phyloP scores from a whole-genome alignment of 2,113 vertebrate species.

The Numenius arquata region DNA sequence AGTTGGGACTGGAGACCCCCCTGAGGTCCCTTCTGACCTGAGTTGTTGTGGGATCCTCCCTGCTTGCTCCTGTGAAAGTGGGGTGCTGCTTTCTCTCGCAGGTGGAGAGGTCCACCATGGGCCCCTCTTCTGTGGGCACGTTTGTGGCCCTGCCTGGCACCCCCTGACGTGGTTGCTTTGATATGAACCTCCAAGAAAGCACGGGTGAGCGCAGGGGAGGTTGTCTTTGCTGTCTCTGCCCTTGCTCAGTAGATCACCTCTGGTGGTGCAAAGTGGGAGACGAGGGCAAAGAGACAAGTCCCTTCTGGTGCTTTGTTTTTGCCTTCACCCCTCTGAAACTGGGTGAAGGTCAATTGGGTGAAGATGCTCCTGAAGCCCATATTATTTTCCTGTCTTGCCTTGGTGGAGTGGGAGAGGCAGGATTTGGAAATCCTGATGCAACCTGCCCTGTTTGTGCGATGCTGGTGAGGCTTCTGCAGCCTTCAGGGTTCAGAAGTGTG shows the following conservation, averaged over 20 bases:
- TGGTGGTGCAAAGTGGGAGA: background rate
- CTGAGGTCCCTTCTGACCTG: background rate
- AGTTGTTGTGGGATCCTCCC: background rate
- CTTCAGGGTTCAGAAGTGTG: background rate
- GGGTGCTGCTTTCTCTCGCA: background rate
- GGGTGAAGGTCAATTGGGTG: background rate
- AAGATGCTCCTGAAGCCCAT: background rate
- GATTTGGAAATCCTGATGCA: background rate
- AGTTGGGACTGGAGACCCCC: background rate
- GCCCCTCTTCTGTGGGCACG: background rate
- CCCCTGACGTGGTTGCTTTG: background rate
- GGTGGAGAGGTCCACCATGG: background rate
- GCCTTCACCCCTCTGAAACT: background rate
- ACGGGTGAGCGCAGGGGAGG: rapidly evolving
- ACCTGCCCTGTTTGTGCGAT: background rate
- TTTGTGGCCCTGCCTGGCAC: background rate
- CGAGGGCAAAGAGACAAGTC: background rate
- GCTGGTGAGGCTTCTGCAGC: background rate
- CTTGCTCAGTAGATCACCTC: background rate
- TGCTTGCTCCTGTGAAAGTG: background rate
- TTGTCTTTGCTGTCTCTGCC: background rate
- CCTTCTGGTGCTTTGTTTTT: background rate
- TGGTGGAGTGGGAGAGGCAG: background rate
- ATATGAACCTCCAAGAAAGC: background rate
- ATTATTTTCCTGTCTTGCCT: background rate